Evolutionary conservation across 2,888 invertebrate species (phyloP), one percentile per base, ranked within the genome.

Genomic region (Rhagium mordax): DNA sequence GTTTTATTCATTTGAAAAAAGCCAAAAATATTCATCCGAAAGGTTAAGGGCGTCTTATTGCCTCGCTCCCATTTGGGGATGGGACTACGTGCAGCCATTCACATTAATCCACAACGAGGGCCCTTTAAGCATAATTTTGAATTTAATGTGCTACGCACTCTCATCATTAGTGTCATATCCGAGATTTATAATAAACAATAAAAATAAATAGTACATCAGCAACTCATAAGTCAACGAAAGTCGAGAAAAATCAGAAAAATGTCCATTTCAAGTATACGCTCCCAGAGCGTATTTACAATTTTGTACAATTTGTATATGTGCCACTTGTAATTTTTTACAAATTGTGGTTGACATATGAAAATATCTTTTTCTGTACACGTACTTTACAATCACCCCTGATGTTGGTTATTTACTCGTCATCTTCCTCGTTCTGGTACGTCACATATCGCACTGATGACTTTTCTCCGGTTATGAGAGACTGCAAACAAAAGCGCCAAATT

Each of bases 381-480:
- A 70, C 72, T 77, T 72, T 77, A 75, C 74, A 76, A 65, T 61
- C 48, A 21, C 65, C 41, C 60, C 57, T 16, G 24, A 15, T 53
- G 59, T 27, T 20, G 18, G 6, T 8, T 7, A 15, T 85, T 87
- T 91, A 92, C 86, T 94, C 93, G 75, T 95, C 95, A 82, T 96
- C 96, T 82, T 96, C 96, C 84, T 96, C 96, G 87, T 96, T 96
- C 87, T 96, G 95, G 89, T 98, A 98, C 85, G 96, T 97, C 70
- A 98, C 97, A 89, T 98, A 98, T 81, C 97, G 93, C 33, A 98
- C 97, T 55, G 98, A 96, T 66, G 97, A 95, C 67, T 97, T 95
- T 83, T 98, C 97, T 76, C 96, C 96, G 85, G 95, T 92, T 80
- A 97, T 95, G 76, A 98, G 89, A 18, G 95, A 95, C 97, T 97